Evolutionary conservation across 1,140 invertebrate species (phyloP).

Genomic region (Megalonaias nervosa): DNA sequence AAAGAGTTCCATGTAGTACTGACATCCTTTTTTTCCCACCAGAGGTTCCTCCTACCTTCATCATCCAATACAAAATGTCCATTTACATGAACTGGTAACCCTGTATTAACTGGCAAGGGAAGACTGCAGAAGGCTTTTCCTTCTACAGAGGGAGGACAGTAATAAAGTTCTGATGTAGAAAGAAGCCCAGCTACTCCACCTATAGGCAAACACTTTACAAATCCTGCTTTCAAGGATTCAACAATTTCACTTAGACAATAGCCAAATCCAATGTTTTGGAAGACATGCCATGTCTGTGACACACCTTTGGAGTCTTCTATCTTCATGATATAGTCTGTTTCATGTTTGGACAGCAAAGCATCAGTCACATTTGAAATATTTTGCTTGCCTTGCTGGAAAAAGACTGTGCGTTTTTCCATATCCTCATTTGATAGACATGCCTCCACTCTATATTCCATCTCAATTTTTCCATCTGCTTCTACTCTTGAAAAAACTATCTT

Average conservation of each 20-base stretch:
- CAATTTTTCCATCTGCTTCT: constrained; percentile 9
- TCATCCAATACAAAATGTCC: no score
- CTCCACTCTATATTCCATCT: constrained; percentile 37
- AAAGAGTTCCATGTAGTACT: no score
- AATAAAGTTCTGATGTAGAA: neutral
- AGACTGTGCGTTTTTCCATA: constrained; percentile 16
- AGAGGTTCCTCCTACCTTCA: no score
- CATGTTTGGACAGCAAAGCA: no score
- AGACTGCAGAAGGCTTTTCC: constrained; percentile 51
- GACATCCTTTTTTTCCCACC: no score
- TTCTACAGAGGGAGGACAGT: neutral
- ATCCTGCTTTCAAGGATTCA: constrained; percentile 31
- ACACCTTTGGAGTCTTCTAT: no score
- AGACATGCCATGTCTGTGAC: no score
- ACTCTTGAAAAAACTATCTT: constrained; percentile 50
- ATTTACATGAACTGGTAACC: no score
- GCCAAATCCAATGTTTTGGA: no score
- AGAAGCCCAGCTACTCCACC: constrained; percentile 45
- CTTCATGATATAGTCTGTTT: no score
- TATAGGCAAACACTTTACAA: constrained; percentile 21
- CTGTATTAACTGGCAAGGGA: no score
- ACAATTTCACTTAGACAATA: neutral
- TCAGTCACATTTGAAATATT: no score
- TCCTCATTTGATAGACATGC: constrained; percentile 22
- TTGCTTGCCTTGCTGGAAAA: constrained; percentile 20